Base-by-base conservation (phyloP, 2,888 invertebrate species). In the Rhabditophanes sp. region DNA sequence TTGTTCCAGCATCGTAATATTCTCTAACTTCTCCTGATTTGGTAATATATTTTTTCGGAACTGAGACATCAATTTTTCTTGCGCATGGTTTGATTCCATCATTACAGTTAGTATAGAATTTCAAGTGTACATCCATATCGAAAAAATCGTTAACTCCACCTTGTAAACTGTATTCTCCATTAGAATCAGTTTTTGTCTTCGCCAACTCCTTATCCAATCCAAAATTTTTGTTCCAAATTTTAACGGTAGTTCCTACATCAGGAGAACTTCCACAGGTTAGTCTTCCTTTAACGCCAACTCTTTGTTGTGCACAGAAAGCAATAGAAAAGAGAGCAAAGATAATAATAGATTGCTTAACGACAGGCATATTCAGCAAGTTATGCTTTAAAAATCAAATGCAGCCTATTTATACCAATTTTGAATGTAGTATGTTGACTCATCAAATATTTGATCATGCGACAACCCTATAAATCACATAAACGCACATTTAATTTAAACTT, bases 21-120 rank as follows among this genome's bases (percentile, higher is more conserved):
- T 48, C 48, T 25, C 37, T 27, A 8, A 47, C 33, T 5, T 36
- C 37, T 36, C 48, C 49, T 34, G 52, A 52, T 11, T 25, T 29
- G 7, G 43, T 39, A 25, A 53, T 47, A 44, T 55, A 55, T 8
- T 39, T 35, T 40, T 55, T 48, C 12, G 49, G 49, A 35, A 55
- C 49, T 37, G 44, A 46, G 43, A 55, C 50, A 22, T 48, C 50
- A 39, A 55, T 50, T 37, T 55, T 55, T 38, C 53, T 40, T 33
- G 53, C 52, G 35, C 55, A 55, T 8, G 55, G 55, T 44, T 50
- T 49, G 23, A 46, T 32, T 33, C 44, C 48, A 25, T 48, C 48
- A 19, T 48, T 37, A 35, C 48, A 48, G 33, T 50, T 27, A 18
- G 28, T 27, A 19, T 4, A 27, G 14, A 27, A 18, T 14, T 27